These are phyloP conservation scores for Rhodeus uyekii DNA, from an alignment of 2,797 vertebrate genomes.

Conservation along the genomic window DNA sequence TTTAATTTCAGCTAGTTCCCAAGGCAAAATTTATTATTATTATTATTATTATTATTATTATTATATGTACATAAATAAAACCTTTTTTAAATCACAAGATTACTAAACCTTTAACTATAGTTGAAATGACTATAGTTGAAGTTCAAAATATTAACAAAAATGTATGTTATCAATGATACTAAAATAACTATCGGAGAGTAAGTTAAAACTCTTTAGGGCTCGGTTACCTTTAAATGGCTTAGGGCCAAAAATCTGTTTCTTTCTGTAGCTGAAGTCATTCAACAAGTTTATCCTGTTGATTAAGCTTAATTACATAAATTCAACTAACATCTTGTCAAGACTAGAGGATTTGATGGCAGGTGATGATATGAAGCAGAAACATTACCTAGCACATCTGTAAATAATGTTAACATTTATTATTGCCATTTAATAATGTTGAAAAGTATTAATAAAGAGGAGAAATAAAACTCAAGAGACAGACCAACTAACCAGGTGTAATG, in stretches of 20 bases:
- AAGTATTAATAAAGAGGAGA: background rate
- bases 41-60: too few relatives aligned
- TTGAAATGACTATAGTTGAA: background rate
- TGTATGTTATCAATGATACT: background rate
- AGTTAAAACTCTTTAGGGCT: background rate
- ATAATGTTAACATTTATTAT: background rate
- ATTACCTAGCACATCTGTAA: slow-evolving; percentile 44
- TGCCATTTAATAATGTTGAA: too few relatives aligned
- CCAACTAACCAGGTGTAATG: background rate
- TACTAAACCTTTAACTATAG: background rate
- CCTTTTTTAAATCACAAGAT: too few relatives aligned
- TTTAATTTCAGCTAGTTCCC: background rate
- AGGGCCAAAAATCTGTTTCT: too few relatives aligned
- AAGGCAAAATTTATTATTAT: background rate
- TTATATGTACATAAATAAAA: background rate
- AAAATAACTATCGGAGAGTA: background rate
- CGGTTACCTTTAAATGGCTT: background rate
- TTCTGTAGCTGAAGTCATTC: background rate
- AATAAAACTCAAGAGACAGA: background rate
- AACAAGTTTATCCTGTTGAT: background rate
- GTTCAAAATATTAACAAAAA: background rate
- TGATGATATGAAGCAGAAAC: background rate
- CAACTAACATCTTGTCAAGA: background rate
- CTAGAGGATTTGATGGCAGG: background rate
- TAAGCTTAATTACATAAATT: background rate